phyloP scores from a whole-genome alignment of 2,113 vertebrate genomes.

The Octodon degus region DNA sequence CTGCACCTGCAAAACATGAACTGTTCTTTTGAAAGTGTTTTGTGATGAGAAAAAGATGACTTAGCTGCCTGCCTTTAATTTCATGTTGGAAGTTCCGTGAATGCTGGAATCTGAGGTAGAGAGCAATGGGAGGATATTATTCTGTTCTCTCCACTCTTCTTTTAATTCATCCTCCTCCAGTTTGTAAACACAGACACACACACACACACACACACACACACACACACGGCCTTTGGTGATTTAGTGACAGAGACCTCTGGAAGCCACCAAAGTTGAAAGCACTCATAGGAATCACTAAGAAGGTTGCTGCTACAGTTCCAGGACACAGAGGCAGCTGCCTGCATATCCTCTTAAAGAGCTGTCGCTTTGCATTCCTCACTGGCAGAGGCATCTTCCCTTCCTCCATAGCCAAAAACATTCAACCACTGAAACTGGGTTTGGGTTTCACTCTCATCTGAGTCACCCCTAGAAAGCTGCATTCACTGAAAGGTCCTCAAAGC shows the following conservation, averaged over 20 bases:
- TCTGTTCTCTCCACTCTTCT: background rate
- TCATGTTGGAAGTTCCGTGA: background rate
- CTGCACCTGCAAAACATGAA: conserved; percentile 16
- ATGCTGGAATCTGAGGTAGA: background rate
- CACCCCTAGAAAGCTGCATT: background rate
- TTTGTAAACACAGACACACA: background rate
- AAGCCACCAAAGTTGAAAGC: background rate
- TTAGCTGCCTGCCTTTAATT: conserved; percentile 8
- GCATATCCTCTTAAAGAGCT: background rate
- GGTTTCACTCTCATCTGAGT: background rate
- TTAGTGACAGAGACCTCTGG: background rate
- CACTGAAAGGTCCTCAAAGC: background rate
- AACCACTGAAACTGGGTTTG: too few relatives aligned
- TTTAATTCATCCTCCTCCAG: background rate
- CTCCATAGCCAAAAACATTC: background rate
- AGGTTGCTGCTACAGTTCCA: background rate
- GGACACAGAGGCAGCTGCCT: background rate
- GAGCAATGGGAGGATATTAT: background rate
- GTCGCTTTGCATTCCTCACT: background rate
- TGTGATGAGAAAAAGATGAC: conserved; percentile 29
- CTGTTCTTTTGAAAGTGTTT: background rate
- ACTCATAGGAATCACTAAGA: background rate
- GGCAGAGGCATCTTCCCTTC: background rate
- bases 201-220: background rate
- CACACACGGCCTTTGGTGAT: background rate